phyloP scores from a whole-genome alignment of 1,140 invertebrate genomes.

The Chironomus tepperi region DNA sequence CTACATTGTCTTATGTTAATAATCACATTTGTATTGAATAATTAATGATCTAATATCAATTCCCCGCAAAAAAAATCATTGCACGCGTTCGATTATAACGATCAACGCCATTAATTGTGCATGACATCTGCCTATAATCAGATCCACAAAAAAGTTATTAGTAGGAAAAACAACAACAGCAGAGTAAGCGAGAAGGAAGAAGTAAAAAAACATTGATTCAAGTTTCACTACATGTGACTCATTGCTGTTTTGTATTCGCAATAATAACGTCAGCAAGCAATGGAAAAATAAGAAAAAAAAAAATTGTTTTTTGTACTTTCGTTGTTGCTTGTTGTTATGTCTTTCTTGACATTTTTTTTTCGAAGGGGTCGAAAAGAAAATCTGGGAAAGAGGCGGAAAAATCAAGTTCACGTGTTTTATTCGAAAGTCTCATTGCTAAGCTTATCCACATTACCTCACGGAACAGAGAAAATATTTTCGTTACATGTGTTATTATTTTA shows the following conservation, averaged over 20 bases:
- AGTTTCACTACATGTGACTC: not conserved
- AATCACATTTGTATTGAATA: not conserved
- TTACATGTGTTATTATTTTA: not conserved
- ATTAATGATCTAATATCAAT: slow-evolving; percentile 9
- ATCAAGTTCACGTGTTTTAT: not conserved
- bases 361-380: too few relatives aligned
- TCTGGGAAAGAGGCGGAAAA: not conserved
- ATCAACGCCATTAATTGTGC: not conserved
- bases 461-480: not conserved
- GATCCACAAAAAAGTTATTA: too few relatives aligned
- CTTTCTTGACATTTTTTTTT: not conserved
- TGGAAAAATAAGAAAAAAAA: not conserved
- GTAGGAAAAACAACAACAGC: too few relatives aligned
- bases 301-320: not conserved
- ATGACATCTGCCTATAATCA: not conserved
- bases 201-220: not conserved
- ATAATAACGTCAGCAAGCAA: not conserved
- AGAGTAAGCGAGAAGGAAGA: too few relatives aligned
- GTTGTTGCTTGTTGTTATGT: not conserved
- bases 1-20: too few relatives aligned
- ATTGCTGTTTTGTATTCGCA: not conserved
- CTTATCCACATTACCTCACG: not conserved
- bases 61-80: not conserved
- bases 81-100: not conserved
- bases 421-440: not conserved